Percentiles rank a stretch among this genome's conserved stretches.
Conservation (phyloP, 2,113 vertebrate species). For the Pimephales promelas region DNA sequence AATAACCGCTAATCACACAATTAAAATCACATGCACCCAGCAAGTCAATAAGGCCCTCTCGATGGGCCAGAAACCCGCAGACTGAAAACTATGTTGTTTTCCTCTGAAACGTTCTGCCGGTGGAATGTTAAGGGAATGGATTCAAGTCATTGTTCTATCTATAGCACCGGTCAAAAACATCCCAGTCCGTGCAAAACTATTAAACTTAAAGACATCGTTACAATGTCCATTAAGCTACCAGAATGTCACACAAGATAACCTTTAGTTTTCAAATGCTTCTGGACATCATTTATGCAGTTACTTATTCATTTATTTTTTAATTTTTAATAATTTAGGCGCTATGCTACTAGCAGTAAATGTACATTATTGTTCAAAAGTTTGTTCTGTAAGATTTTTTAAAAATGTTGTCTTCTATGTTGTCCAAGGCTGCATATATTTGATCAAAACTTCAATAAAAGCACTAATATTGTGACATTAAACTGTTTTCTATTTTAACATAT, state of each 20-base stretch:
- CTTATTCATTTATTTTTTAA: neutral
- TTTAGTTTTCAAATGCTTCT: neutral
- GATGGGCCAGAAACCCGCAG: slow-evolving; percentile 49
- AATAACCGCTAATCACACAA: slow-evolving; percentile 77
- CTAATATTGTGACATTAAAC: neutral
- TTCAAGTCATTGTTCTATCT: slow-evolving; percentile 42
- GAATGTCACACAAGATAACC: neutral
- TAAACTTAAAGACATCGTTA: neutral
- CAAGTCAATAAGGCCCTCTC: slow-evolving; percentile 64
- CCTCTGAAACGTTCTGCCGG: slow-evolving; percentile 47
- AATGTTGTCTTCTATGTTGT: neutral
- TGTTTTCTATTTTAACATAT: neutral
- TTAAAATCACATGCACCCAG: slow-evolving; percentile 77
- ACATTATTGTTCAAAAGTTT: neutral
- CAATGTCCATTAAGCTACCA: neutral
- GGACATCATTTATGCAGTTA: neutral
- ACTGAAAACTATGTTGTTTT: slow-evolving; percentile 64
- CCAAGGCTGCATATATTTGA: neutral
- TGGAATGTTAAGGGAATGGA: slow-evolving; percentile 40
- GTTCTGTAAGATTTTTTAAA: no score
- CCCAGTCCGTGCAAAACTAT: neutral
- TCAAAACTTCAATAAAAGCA: neutral
- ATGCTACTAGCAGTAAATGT: neutral
- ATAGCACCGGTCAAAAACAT: slow-evolving; percentile 33
- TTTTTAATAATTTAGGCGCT: neutral